These are phyloP conservation scores for Pandemis corylana DNA, from an alignment of 2,888 invertebrate species.

Conservation along the genomic window DNA sequence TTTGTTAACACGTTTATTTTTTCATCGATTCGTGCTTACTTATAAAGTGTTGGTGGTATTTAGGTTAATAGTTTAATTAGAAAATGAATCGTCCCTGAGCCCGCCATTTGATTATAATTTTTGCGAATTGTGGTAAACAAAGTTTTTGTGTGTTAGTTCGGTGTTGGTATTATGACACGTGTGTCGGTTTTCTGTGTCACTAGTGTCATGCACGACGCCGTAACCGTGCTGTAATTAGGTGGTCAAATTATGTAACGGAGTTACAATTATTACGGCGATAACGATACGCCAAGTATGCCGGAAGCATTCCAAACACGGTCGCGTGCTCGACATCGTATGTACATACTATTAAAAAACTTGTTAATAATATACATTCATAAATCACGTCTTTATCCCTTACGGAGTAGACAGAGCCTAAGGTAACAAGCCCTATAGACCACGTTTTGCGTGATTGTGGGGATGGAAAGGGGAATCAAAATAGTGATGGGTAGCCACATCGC, in stretches of 20 bases:
- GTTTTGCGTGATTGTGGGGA: too few relatives aligned
- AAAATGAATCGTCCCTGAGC: background rate
- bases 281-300: slow-evolving; percentile 27
- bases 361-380: slow-evolving; percentile 12
- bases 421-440: too few relatives aligned
- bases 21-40: slow-evolving; percentile 29
- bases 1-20: slow-evolving; percentile 35
- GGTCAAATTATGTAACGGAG: slow-evolving; percentile 64
- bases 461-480: too few relatives aligned
- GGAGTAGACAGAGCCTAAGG: too few relatives aligned
- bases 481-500: too few relatives aligned
- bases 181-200: slow-evolving; percentile 38
- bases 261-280: slow-evolving; percentile 29
- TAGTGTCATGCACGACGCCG: slow-evolving; percentile 38
- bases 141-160: slow-evolving; percentile 30
- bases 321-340: slow-evolving; percentile 30
- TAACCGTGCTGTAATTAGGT: slow-evolving; percentile 64
- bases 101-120: slow-evolving; percentile 5
- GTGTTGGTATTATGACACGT: slow-evolving; percentile 46
- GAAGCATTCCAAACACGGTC: slow-evolving; percentile 34
- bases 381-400: too few relatives aligned
- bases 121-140: slow-evolving; percentile 35
- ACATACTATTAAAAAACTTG: slow-evolving; percentile 33
- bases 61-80: slow-evolving; percentile 30
- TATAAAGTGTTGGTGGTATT: slow-evolving; percentile 39